Evolutionary conservation across 2,797 vertebrate species (phyloP).

Genomic region (Hypotaenidia okinawae): DNA sequence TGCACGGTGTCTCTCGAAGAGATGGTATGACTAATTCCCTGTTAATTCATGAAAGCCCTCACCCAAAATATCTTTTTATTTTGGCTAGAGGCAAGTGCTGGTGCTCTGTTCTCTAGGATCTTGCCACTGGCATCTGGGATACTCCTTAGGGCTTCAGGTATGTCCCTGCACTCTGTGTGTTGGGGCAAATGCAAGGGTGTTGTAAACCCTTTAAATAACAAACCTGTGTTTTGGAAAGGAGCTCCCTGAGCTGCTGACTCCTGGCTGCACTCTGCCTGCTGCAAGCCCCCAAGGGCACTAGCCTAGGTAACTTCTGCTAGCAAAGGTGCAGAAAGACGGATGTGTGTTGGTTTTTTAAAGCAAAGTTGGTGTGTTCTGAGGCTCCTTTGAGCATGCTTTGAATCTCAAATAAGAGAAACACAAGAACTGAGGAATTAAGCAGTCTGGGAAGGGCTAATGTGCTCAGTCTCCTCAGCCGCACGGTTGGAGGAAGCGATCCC

Average conservation of each 20-base stretch:
- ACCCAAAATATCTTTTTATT: not conserved
- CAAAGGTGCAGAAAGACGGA: not conserved
- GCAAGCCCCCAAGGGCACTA: rapidly evolving
- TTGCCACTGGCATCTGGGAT: not conserved
- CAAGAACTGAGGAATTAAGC: not conserved
- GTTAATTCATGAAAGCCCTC: not conserved
- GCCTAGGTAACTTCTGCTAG: not conserved
- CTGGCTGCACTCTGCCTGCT: not conserved
- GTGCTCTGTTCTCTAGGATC: not conserved
- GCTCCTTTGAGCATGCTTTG: not conserved
- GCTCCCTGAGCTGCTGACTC: not conserved
- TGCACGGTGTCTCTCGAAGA: not conserved
- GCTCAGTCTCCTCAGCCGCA: not conserved
- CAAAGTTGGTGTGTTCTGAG: not conserved
- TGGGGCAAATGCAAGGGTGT: not conserved
- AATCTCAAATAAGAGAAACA: not conserved
- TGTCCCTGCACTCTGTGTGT: not conserved
- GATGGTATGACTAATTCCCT: not conserved
- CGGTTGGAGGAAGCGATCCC: not conserved
- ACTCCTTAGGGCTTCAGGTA: not conserved
- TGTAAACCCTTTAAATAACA: not conserved
- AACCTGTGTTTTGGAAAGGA: not conserved
- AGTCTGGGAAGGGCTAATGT: not conserved
- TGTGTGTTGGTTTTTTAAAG: not conserved
- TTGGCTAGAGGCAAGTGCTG: not conserved